Evolutionary conservation across 2,888 invertebrate species (phyloP).

Genomic region (Muscina levida): DNA sequence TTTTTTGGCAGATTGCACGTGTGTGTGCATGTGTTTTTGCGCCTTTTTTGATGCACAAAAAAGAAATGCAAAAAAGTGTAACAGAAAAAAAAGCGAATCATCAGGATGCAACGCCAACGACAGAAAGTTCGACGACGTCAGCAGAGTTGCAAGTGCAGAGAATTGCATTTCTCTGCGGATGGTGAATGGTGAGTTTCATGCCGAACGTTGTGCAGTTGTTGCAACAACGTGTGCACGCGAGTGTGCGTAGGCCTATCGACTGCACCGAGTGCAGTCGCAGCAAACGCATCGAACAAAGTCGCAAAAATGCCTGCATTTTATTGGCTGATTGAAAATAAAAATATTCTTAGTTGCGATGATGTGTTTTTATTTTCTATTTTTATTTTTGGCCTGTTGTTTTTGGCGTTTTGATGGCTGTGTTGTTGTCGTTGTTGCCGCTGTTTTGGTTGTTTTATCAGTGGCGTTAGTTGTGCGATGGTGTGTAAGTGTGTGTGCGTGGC

Average conservation of each 20-base stretch:
- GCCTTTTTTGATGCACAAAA: constrained; percentile 10
- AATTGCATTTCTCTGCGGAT: constrained; percentile 52
- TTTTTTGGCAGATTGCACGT: constrained; percentile 65
- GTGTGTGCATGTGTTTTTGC: constrained; percentile 45
- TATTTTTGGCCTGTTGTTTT: constrained; percentile 66
- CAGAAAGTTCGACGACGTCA: too few species aligned
- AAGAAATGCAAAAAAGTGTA: constrained; percentile 43
- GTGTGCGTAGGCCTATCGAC: constrained; percentile 41
- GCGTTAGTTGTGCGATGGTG: constrained; percentile 57
- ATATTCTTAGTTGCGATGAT: constrained; percentile 72
- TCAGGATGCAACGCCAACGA: not conserved
- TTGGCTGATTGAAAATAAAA: constrained; percentile 79
- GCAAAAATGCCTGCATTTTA: constrained; percentile 80
- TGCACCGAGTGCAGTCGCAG: constrained; percentile 47
- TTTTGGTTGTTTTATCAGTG: constrained; percentile 68
- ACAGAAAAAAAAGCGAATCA: constrained; percentile 59
- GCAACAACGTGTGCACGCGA: not conserved
- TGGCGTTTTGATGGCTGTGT: constrained; percentile 67
- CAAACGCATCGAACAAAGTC: constrained; percentile 40
- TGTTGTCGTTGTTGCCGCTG: constrained; percentile 58
- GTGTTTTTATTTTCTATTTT: constrained; percentile 60
- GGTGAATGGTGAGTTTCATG: constrained; percentile 52
- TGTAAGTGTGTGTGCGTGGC: constrained; percentile 54
- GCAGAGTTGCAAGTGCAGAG: constrained; percentile 30
- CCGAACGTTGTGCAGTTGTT: not conserved